Evolutionary conservation across 2,113 vertebrate species (phyloP).

Genomic region (Bubo scandiacus): DNA sequence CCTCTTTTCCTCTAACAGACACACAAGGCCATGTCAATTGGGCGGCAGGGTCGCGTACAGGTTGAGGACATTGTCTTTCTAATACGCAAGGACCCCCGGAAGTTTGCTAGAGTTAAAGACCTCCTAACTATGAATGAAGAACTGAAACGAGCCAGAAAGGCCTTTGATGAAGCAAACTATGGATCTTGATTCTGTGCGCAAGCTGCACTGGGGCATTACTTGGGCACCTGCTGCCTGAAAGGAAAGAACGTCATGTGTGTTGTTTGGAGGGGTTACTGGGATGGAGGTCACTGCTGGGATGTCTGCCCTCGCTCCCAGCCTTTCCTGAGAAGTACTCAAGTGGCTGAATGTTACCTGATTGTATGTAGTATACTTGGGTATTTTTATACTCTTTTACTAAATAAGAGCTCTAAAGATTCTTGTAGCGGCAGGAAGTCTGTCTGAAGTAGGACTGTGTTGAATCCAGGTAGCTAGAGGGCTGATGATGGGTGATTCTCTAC

Average conservation of each 20-base stretch:
- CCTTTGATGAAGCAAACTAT: slow-evolving; percentile 97
- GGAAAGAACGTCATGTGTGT: fast-evolving
- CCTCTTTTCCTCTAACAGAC: slow-evolving; percentile 72
- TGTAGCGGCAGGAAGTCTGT: not conserved
- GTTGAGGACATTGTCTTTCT: slow-evolving; percentile 98
- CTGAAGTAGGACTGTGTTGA: not conserved
- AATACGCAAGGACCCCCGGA: slow-evolving; percentile 94
- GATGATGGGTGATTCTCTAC: not conserved
- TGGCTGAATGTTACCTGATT: not conserved
- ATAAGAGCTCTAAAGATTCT: not conserved
- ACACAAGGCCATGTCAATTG: slow-evolving; percentile 98
- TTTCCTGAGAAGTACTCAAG: not conserved
- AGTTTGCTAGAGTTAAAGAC: slow-evolving; percentile 97
- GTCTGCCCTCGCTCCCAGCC: not conserved
- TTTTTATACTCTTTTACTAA: not conserved
- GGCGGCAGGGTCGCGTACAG: slow-evolving; percentile 95
- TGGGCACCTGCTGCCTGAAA: not conserved
- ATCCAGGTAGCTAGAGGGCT: not conserved
- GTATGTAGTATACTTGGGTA: not conserved
- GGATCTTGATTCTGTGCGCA: slow-evolving; percentile 80
- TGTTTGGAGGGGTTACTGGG: not conserved
- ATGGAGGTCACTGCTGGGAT: not conserved
- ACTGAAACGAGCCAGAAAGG: slow-evolving; percentile 94
- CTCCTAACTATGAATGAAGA: slow-evolving; percentile 98
- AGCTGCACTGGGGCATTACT: not conserved